Base-by-base conservation (phyloP, 2,797 vertebrate genomes). In the Steatocranus sp. region DNA sequence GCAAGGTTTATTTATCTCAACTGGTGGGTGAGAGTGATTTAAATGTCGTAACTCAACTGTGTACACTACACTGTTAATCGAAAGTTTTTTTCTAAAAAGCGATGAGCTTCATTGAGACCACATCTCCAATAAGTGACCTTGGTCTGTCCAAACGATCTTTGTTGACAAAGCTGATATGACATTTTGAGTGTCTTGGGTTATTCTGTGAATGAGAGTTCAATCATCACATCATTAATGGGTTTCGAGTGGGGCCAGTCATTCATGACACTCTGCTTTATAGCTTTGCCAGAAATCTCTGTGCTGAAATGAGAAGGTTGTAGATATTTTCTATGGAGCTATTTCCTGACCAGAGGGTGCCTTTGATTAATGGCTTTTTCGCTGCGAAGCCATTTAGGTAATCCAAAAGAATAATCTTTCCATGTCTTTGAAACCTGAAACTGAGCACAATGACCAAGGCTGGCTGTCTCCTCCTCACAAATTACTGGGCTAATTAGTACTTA, bases 321-420 rank as follows among this genome's bases (percentile, higher is more conserved):
- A 97, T 97, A 98, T 98, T 98, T 98, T 98, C 97, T 96, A 94
- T 95, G 95, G 95, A 97, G 97, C 97, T 96, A 97, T 96, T 97
- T 97, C 94, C 95, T 97, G 97, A 97, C 97, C 96, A 96, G 94
- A 91, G 96, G 96, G 96, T 94, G 92, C 91, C 4, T 14, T 94
- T 98, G 98, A 99, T 98, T 97, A 97, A 98, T 98, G 97, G 96
- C 95, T 95, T 95, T 96, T 97, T 96, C 75, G 23, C 85, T 38
- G 94, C 91, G 94, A 95, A 96, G 95, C 94, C 96, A 96, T 96
- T 95, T 96, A 96, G 96, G 96, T 96, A 97, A 97, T 97, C 96
- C 97, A 96, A 95, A 97, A 96, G 96, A 95, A 96, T 84, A 83
- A 97, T 97, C 96, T 96, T 92, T 93, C 96, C 81, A 66, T 91